Evolutionary conservation across 2,888 invertebrate genomes (phyloP), one percentile per base, ranked within the genome.

Genomic region (Phaonia tiefii): DNA sequence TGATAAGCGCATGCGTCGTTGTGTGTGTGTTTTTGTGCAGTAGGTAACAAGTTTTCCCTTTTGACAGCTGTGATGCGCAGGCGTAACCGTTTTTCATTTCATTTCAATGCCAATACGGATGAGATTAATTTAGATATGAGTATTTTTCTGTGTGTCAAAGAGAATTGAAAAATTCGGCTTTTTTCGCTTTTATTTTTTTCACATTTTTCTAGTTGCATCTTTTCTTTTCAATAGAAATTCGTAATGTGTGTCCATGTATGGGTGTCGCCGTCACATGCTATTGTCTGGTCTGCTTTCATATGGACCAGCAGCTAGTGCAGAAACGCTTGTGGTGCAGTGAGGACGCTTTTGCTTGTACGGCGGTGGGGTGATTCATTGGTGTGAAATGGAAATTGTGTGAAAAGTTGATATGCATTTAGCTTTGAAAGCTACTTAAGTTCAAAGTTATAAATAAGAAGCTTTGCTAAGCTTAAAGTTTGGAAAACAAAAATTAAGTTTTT

Each of bases 271-370:
- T 56, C 56, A n/a, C 31, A n/a, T 58, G 51, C 54, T 76, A 42
- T 60, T 54, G 44, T 65, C 26, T 46, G 54, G n/a, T n/a, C 71
- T 82, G 69, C 72, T 75, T 79, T 74, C 37, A 37, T 10, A 31
- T 74, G 81, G 75, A 77, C 63, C 69, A 79, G 80, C 85, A 84
- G 82, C 84, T 88, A 88, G 88, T 88, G 88, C 87, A 87, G 85
- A 87, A 85, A 86, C 75, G 86, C 84, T 84, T 85, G 85, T 85
- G 86, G 86, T 86, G 86, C 88, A 80, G 88, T 86, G 84, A 80
- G 80, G 88, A 88, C 86, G 89, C 88, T 87, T 83, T 82, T 80
- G 44, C n/a, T 49, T 3, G 7, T 58, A 51, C 42, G 3, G 22
- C 60, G 46, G n/a, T 75, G 46, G 67, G 73, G 31, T 31, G 31